Evolutionary conservation across 2,797 vertebrate genomes (phyloP).

Genomic region (Miichthys miiuy): DNA sequence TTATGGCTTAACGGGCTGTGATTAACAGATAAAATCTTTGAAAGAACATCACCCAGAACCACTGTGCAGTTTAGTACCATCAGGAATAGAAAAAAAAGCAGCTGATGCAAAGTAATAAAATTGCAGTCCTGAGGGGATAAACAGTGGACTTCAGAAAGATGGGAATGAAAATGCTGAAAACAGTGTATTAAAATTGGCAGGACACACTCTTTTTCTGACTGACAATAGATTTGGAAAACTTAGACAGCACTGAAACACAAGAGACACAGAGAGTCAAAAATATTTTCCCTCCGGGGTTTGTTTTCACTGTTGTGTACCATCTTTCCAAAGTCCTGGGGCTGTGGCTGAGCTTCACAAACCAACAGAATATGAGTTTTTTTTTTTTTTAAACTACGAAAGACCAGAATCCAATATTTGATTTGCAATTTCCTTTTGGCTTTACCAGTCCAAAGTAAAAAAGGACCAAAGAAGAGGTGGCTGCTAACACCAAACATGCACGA

Average conservation of each 20-base stretch:
- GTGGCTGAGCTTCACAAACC: constrained; percentile 3
- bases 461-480: neutral
- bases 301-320: constrained; percentile 4
- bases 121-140: constrained; percentile 3
- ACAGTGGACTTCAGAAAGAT: constrained; percentile 30
- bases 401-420: constrained; percentile 6
- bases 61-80: constrained; percentile 5
- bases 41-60: constrained; percentile 46
- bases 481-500: neutral
- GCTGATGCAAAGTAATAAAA: constrained; percentile 28
- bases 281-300: constrained; percentile 12
- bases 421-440: constrained; percentile 13
- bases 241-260: constrained; percentile 7
- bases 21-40: constrained; percentile 55
- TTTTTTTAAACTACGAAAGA: constrained; percentile 5
- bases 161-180: constrained; percentile 4
- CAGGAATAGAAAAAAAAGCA: constrained; percentile 27
- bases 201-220: neutral
- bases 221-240: constrained; percentile 6
- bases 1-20: constrained; percentile 60
- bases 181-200: constrained; percentile 29
- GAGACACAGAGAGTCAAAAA: constrained; percentile 8
- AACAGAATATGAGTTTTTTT: constrained; percentile 11
- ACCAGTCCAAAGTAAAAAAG: neutral
- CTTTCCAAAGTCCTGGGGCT: constrained; percentile 6